Percentiles rank a stretch among this genome's conserved stretches.
These are phyloP conservation scores for Alligator mississippiensis DNA, from an alignment of 2,113 vertebrate species.

Conservation along the genomic window DNA sequence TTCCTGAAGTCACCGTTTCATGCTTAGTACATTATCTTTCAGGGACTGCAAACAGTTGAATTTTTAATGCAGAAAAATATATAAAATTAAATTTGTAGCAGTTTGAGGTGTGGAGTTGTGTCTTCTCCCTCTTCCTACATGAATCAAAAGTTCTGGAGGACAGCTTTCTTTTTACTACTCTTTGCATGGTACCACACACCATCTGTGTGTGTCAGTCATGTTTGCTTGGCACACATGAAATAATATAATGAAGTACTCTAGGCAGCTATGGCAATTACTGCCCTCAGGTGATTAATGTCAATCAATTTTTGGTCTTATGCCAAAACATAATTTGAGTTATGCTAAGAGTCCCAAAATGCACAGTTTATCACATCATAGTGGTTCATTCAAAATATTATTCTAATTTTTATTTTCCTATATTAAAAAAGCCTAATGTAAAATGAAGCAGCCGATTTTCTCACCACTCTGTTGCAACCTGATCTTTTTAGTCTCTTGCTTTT, in stretches of 20 bases:
- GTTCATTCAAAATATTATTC: background rate
- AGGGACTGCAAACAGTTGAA: background rate
- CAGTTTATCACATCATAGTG: accelerated
- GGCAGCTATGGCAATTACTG: background rate
- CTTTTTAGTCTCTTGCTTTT: background rate
- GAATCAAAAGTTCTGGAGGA: background rate
- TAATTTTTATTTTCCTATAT: background rate
- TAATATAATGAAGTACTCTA: background rate
- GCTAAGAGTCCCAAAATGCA: background rate
- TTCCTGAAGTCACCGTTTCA: background rate
- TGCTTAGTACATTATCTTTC: background rate
- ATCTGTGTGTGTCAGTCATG: background rate
- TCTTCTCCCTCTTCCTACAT: background rate
- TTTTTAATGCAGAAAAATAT: background rate
- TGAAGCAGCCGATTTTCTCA: background rate
- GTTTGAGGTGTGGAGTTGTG: background rate
- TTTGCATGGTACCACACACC: background rate
- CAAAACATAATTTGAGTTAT: background rate
- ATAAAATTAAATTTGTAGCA: background rate
- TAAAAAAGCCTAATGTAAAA: background rate
- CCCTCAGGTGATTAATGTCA: background rate
- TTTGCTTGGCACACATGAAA: background rate
- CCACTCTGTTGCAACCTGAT: background rate
- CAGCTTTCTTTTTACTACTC: background rate
- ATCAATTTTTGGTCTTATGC: background rate